Evolutionary conservation across 1,140 invertebrate genomes (phyloP), one percentile per base, ranked within the genome.

Genomic region (Heliconius melpomene): DNA sequence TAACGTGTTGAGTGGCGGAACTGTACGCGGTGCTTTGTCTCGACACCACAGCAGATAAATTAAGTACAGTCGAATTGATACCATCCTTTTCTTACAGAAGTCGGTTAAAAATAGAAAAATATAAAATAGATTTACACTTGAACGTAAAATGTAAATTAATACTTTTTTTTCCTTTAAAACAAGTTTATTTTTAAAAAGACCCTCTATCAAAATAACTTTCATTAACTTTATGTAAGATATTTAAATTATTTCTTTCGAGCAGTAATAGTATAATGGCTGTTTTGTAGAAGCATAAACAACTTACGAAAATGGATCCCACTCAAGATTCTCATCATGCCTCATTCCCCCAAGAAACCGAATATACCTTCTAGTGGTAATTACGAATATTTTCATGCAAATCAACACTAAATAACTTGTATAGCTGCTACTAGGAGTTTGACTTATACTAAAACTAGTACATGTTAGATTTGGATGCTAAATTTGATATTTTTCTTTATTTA

Each of bases 271-370:
- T 60, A 60, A 60, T 60, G 8, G n/a, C 8, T 60, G 7, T 23
- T 60, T 57, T 60, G 54, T 60, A 8, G 23, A 11, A 60, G 3
- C 54, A 60, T 23, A 60, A 60, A 60, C 54, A 60, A 60, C 54
- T 60, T 60, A 60, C 54, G 54, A 60, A 60, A 60, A 60, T 60
- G 54, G 54, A 60, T 60, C 20, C n/a, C n/a, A 60, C 54, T 60
- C 20, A 60, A 60, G 57, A 60, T 60, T 60, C 57, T 23, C 57
- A 9, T 60, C 57, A 9, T 23, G 57, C 57, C 57, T 60, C 57
- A 60, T 60, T 60, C 2, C 57, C 8, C n/a, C 9, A 23, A 26
- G 57, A 60, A 60, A 23, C n/a, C 57, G 57, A 60, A 60, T n/a
- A 60, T 9, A 23, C 40, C 40, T 46, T 46, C 40, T 46, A 46